These are phyloP conservation scores for Pseudococcus jackbeardsleyi DNA, from an alignment of 2,888 invertebrate genomes.

Conservation along the genomic window DNA sequence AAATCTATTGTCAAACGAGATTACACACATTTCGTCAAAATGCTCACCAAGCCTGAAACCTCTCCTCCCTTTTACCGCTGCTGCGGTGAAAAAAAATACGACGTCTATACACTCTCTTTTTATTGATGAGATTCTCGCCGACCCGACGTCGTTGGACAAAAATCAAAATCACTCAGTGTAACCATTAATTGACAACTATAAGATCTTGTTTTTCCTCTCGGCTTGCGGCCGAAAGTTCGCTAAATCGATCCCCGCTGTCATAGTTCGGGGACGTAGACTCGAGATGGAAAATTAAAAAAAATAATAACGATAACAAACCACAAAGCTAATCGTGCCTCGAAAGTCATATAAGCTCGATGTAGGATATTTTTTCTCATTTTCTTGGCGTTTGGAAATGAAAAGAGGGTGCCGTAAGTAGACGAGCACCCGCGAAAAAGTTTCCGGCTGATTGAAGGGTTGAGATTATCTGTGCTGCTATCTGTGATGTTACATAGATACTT, in stretches of 20 bases:
- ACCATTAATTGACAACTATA: slow-evolving; percentile 19
- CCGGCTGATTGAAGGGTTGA: neutral
- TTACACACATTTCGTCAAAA: slow-evolving; percentile 14
- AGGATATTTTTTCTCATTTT: neutral
- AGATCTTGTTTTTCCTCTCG: neutral
- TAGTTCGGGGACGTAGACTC: neutral
- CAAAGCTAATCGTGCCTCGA: neutral
- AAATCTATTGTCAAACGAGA: slow-evolving; percentile 23
- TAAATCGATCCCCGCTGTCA: neutral
- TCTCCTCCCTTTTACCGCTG: neutral
- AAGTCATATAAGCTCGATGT: neutral
- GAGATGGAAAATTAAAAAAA: slow-evolving; percentile 34
- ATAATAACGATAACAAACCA: neutral
- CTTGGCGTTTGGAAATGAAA: neutral
- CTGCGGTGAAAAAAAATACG: neutral
- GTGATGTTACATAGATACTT: neutral
- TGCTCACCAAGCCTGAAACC: neutral
- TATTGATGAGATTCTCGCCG: neutral
- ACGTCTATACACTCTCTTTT: slow-evolving; percentile 12
- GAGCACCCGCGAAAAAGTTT: neutral
- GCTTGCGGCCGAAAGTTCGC: neutral
- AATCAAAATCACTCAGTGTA: slow-evolving; percentile 25
- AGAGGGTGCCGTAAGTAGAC: neutral
- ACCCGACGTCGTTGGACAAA: slow-evolving; percentile 5
- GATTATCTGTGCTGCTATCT: neutral